Base-by-base conservation (phyloP, 2,888 invertebrate genomes). In the Drosophila prostipennis region DNA sequence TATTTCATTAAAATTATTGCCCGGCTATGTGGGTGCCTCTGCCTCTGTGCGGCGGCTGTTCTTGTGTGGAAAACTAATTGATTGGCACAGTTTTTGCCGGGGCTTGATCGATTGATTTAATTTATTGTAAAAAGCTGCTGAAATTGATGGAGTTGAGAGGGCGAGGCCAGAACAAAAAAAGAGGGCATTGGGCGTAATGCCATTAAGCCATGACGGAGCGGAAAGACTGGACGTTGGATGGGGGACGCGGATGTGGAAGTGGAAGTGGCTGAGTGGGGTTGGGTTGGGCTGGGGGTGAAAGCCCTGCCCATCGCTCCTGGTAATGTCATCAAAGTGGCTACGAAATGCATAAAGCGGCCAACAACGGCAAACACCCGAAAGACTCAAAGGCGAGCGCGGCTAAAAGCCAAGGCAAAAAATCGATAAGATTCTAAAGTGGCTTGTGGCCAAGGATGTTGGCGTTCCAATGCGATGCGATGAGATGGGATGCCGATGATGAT, bases 301-400 rank as follows among this genome's bases (percentile, higher is more conserved):
- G 36, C n/a, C 42, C 16, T 55, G 53, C 52, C 48, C 37, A 64
- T 43, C 49, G 54, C 49, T 59, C 74, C 78, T 80, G 76, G 77
- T 86, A 86, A 87, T 88, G 88, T 88, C 84, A 86, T 87, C 81
- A 88, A 86, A 88, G 85, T 87, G 80, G 84, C 88, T 75, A 49
- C 71, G 73, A 86, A 86, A 83, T 79, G 87, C 80, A 83, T 85
- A 85, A 85, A 76, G 70, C 74, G 76, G 59, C 60, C 75, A 82
- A 57, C 72, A 80, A 59, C 59, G 72, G 56, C 69, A 63, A 73
- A 57, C 68, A 70, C 36, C 64, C 67, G 46, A 74, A 85, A 58
- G 67, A 67, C 76, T 78, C 79, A 79, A 80, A 77, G 75, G 70
- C 72, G 59, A 72, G 45, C 63, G 53, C 59, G 60, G 45, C 81